A percentile compares a stretch with the other conserved stretches of the same genome.
phyloP scores from a whole-genome alignment of 1,140 invertebrate genomes.

The Anoplophora glabripennis region DNA sequence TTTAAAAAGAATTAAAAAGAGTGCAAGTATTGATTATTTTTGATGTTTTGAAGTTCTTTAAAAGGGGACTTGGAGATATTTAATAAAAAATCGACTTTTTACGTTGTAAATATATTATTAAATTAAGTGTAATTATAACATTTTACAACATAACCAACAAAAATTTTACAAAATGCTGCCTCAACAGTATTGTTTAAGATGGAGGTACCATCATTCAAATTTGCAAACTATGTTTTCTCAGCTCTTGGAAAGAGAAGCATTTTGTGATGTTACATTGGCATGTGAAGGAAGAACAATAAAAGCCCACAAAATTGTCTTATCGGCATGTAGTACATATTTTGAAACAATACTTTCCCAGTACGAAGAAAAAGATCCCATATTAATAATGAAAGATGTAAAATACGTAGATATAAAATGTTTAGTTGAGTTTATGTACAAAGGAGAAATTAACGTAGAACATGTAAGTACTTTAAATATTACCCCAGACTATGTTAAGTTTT shows the following conservation, averaged over 20 bases:
- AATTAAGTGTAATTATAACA: constrained; percentile 3
- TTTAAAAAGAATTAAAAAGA: constrained; percentile 34
- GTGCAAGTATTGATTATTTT: constrained; percentile 41
- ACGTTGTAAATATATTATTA: constrained; percentile 11
- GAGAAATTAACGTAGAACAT: constrained; percentile 92
- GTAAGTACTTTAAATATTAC: constrained; percentile 56
- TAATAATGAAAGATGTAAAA: constrained; percentile 82
- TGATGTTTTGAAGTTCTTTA: constrained; percentile 37
- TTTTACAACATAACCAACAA: constrained; percentile 24
- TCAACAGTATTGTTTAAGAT: constrained; percentile 85
- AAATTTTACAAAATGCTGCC: constrained; percentile 61
- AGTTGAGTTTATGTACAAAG: constrained; percentile 93
- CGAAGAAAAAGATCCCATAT: constrained; percentile 81
- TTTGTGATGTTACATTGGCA: constrained; percentile 87
- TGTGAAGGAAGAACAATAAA: constrained; percentile 85
- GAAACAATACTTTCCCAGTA: constrained; percentile 84
- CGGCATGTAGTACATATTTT: constrained; percentile 86
- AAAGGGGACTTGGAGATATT: constrained; percentile 26
- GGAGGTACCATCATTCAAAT: constrained; percentile 90
- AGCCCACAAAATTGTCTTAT: constrained; percentile 79
- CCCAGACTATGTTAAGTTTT: neutral
- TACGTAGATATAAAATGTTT: constrained; percentile 81
- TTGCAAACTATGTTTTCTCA: constrained; percentile 88
- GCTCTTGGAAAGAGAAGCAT: constrained; percentile 79
- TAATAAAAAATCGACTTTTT: constrained; percentile 5